Conservation (phyloP, 2,797 vertebrate species). For the Dermochelys coriacea region DNA sequence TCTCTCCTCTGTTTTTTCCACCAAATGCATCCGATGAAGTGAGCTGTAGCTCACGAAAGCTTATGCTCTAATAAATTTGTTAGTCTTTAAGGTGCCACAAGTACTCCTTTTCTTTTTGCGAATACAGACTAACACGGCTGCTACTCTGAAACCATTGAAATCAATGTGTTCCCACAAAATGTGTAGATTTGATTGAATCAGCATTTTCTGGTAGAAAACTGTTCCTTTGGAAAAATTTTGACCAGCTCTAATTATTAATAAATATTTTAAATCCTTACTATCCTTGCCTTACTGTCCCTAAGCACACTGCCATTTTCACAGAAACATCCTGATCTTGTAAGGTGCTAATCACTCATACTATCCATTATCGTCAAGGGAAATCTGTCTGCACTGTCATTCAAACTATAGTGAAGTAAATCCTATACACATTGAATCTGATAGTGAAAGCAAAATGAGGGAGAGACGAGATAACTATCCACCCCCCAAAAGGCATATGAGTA, state of each 20-base stretch:
- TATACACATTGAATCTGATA: background rate
- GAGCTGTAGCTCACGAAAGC: too few relatives aligned
- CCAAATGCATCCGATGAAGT: too few relatives aligned
- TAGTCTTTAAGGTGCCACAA: too few relatives aligned
- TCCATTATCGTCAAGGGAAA: background rate
- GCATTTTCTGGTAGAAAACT: background rate
- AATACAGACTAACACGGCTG: too few relatives aligned
- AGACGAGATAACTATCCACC: background rate
- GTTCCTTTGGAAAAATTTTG: constrained; percentile 7
- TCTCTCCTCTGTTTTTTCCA: too few relatives aligned
- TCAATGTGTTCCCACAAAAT: background rate
- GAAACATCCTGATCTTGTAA: background rate
- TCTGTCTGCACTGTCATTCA: background rate
- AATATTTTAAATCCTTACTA: background rate
- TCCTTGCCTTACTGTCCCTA: constrained; percentile 13
- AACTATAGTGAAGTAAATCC: background rate
- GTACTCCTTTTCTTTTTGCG: too few relatives aligned
- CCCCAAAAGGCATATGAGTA: background rate
- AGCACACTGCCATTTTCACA: background rate
- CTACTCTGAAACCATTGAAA: too few relatives aligned
- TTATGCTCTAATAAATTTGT: too few relatives aligned
- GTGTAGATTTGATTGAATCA: background rate
- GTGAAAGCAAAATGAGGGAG: background rate
- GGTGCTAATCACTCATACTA: background rate
- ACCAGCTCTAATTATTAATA: background rate